Evolutionary conservation across 2,797 vertebrate genomes (phyloP).

Genomic region (Acomys russatus): DNA sequence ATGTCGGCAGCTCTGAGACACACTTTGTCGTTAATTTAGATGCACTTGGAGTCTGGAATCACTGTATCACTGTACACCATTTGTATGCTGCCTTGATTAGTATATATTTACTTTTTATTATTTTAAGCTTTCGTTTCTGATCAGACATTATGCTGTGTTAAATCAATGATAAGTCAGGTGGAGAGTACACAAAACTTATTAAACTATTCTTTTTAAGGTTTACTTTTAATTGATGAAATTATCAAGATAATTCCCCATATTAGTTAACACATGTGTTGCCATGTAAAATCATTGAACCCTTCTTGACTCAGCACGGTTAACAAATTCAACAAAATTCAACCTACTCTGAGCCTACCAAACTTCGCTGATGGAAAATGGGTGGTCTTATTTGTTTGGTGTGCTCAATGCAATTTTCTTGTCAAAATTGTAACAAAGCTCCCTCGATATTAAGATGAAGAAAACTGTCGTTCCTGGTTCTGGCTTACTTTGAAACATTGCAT

Average conservation of each 20-base stretch:
- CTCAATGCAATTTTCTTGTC: constrained; percentile 21
- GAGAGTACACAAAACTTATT: neutral
- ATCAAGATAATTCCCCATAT: neutral
- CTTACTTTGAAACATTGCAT: neutral
- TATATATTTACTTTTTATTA: neutral
- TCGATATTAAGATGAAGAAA: neutral
- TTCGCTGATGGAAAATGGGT: neutral
- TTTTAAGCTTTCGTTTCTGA: neutral
- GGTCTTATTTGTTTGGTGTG: neutral
- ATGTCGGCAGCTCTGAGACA: neutral
- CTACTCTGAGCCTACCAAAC: neutral
- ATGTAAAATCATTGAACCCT: neutral
- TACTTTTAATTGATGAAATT: neutral
- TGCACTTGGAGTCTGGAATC: neutral
- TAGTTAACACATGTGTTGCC: neutral
- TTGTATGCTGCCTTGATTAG: neutral
- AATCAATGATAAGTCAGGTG: neutral
- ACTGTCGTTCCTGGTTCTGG: neutral
- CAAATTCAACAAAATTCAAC: constrained; percentile 33
- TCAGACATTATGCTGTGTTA: neutral
- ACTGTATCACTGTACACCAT: neutral
- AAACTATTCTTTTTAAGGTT: neutral
- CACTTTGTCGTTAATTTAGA: neutral
- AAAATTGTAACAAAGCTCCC: neutral
- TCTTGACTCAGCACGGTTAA: neutral